A percentile compares a stretch with the other conserved stretches of the same genome.
phyloP scores from a whole-genome alignment of 2,113 vertebrate genomes.

The Laticauda colubrina region DNA sequence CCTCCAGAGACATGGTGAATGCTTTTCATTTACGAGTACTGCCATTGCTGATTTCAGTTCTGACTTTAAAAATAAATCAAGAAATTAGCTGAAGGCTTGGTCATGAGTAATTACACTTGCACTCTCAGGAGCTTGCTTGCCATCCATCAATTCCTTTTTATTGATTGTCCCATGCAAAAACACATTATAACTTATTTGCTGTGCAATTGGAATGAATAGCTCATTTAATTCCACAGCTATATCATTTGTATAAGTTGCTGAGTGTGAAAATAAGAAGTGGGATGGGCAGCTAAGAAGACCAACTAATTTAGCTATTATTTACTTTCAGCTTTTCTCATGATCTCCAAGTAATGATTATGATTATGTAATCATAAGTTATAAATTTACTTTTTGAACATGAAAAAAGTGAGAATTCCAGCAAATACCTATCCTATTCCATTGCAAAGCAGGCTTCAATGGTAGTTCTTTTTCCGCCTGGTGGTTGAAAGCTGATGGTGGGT shows the following conservation, averaged over 20 bases:
- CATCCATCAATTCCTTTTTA: constrained; percentile 41
- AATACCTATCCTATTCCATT: background rate
- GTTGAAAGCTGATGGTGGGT: background rate
- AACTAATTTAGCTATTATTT: background rate
- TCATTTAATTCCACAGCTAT: constrained; percentile 7
- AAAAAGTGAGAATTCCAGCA: background rate
- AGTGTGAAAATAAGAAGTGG: constrained; percentile 7
- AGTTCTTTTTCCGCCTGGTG: background rate
- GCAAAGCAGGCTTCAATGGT: background rate
- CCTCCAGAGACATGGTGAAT: background rate
- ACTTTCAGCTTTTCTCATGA: constrained; percentile 20
- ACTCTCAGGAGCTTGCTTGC: constrained; percentile 38
- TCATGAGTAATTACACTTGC: constrained; percentile 60
- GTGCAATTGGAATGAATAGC: constrained; percentile 40
- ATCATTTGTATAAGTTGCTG: constrained; percentile 21
- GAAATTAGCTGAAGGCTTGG: constrained; percentile 53
- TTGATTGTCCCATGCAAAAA: constrained; percentile 36
- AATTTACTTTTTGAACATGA: background rate
- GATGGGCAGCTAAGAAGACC: background rate
- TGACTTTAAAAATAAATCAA: constrained; percentile 51
- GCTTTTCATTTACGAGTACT: constrained; percentile 38
- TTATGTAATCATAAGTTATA: background rate
- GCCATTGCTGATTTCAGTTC: constrained; percentile 52
- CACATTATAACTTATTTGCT: constrained; percentile 48
- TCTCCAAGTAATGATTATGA: constrained; percentile 32